Conservation (phyloP, 2,113 vertebrate genomes). For the Odocoileus hemionus region DNA sequence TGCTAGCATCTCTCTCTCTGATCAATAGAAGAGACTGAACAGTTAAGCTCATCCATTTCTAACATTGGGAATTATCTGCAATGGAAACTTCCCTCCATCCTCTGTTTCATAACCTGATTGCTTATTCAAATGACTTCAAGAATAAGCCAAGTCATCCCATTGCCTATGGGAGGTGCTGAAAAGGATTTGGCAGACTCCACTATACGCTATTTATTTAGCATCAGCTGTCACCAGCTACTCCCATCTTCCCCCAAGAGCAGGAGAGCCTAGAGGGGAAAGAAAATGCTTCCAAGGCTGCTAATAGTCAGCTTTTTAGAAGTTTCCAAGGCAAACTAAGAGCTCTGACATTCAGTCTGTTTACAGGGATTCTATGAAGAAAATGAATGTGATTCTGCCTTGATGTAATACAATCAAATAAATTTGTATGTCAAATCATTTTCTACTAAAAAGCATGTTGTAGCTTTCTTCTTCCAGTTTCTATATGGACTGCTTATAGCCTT, state of each 20-base stretch:
- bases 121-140: background rate
- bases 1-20: background rate
- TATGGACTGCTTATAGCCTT: background rate
- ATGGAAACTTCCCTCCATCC: background rate
- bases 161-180: background rate
- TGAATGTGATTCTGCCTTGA: background rate
- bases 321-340: background rate
- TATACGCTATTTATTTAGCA: background rate
- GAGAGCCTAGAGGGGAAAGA: background rate
- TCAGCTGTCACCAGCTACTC: background rate
- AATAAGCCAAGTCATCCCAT: background rate
- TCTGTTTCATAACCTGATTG: background rate
- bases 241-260: too few species aligned
- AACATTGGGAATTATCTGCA: background rate
- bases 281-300: background rate
- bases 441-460: background rate
- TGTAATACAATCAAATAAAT: constrained; percentile 12
- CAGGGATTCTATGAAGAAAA: background rate
- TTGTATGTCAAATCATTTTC: background rate
- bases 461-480: background rate
- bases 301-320: background rate
- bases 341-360: background rate
- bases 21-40: background rate
- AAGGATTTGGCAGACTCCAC: background rate
- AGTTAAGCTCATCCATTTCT: background rate